phyloP scores from a whole-genome alignment of 2,888 invertebrate species.

The Heliconius ismenius region DNA sequence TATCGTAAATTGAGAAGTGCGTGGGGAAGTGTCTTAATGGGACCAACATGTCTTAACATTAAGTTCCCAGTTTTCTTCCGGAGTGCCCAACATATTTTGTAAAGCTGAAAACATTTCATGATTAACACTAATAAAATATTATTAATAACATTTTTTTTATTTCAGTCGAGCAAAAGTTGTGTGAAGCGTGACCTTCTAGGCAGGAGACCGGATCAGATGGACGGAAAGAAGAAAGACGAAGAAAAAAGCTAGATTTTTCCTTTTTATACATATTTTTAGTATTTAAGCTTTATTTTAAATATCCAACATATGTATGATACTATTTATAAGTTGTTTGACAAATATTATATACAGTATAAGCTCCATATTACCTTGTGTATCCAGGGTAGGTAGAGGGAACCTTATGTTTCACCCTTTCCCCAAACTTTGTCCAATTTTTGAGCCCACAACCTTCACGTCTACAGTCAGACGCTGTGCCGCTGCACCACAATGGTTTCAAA shows the following conservation, averaged over 20 bases:
- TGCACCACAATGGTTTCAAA: too few relatives aligned
- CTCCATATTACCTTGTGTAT: background rate
- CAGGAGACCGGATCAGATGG: conserved; percentile 54
- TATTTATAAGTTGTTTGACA: background rate
- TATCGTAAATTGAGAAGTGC: too few relatives aligned
- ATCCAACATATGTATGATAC: background rate
- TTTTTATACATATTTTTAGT: background rate
- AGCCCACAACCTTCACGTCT: too few relatives aligned
- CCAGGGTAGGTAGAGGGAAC: background rate
- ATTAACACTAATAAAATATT: too few relatives aligned
- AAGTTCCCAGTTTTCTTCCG: too few relatives aligned
- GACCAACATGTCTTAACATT: too few relatives aligned
- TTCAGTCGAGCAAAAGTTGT: conserved; percentile 60
- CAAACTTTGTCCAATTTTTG: too few relatives aligned
- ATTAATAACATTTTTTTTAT: conserved; percentile 28
- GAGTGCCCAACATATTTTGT: too few relatives aligned
- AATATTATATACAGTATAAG: too few relatives aligned
- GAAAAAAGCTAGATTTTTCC: conserved; percentile 58
- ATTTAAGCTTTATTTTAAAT: conserved; percentile 1
- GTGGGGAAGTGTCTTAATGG: too few relatives aligned
- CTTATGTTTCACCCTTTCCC: background rate
- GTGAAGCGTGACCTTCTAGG: conserved; percentile 64
- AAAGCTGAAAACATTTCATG: too few relatives aligned
- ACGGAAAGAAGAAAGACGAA: conserved; percentile 57
- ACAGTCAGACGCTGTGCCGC: too few relatives aligned